A percentile compares a stretch with the other conserved stretches of the same genome.
Evolutionary conservation across 2,888 invertebrate genomes (phyloP).

Genomic region (Dysmachus trigonus): DNA sequence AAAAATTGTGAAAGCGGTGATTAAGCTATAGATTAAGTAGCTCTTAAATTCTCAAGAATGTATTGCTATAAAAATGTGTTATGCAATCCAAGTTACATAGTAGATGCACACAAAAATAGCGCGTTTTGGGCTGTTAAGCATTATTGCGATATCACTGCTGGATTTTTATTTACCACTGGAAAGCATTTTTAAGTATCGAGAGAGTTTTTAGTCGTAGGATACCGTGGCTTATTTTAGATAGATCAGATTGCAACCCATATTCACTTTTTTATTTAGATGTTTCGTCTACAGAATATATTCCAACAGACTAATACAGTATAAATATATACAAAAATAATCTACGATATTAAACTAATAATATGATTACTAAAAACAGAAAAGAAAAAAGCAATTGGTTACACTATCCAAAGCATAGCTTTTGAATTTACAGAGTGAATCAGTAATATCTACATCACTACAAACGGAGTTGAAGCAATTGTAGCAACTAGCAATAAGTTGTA

Average conservation of each 20-base stretch:
- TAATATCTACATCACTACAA: too few relatives aligned
- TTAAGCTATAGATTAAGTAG: not conserved
- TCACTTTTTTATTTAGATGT: too few relatives aligned
- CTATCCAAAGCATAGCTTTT: too few relatives aligned
- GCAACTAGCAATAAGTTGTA: too few relatives aligned
- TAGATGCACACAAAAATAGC: not conserved
- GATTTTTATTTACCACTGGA: not conserved
- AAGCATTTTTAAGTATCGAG: not conserved
- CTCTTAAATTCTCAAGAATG: not conserved
- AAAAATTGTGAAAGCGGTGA: not conserved
- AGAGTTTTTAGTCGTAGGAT: not conserved
- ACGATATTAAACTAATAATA: too few relatives aligned
- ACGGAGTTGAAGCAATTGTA: too few relatives aligned
- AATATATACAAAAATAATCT: too few relatives aligned
- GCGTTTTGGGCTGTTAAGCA: not conserved
- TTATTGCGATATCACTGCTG: not conserved
- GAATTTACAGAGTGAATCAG: too few relatives aligned
- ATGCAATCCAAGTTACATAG: not conserved
- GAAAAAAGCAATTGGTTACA: too few relatives aligned
- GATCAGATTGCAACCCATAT: not conserved
- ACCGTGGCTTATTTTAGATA: not conserved
- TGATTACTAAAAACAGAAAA: too few relatives aligned
- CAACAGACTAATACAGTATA: too few relatives aligned
- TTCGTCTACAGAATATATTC: too few relatives aligned
- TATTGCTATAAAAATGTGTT: not conserved